phyloP scores from a whole-genome alignment of 2,797 vertebrate species.

The Epinephelus coioides region DNA sequence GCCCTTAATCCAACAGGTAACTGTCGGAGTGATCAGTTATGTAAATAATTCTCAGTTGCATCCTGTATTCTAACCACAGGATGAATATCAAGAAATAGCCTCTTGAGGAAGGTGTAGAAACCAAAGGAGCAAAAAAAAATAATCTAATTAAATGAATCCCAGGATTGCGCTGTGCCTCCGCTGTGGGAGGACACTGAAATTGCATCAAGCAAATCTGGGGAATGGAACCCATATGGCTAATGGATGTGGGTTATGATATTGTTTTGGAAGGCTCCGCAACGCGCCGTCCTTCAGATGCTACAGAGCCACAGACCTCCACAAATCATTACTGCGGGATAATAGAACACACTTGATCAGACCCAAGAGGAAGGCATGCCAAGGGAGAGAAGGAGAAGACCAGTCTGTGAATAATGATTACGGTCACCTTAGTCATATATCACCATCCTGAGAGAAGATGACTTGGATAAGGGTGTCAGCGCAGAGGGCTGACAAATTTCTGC shows the following conservation, averaged over 20 bases:
- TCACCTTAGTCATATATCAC: conserved; percentile 83
- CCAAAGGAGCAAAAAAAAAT: conserved; percentile 9
- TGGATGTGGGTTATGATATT: conserved; percentile 74
- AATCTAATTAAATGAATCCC: conserved; percentile 57
- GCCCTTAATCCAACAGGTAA: neutral
- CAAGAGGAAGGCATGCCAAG: conserved; percentile 56
- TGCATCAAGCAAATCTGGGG: conserved; percentile 73
- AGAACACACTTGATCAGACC: conserved; percentile 70
- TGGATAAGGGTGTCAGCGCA: conserved; percentile 69
- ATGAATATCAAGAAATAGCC: conserved; percentile 12
- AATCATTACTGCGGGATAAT: conserved; percentile 73
- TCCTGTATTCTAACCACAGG: neutral
- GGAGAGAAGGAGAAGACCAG: conserved; percentile 33
- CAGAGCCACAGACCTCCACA: conserved; percentile 63
- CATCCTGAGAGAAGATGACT: conserved; percentile 69
- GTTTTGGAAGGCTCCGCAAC: conserved; percentile 70
- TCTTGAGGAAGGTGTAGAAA: conserved; percentile 23
- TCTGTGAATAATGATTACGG: conserved; percentile 77
- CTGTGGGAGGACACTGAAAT: conserved; percentile 50
- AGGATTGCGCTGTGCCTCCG: neutral
- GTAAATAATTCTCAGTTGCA: neutral
- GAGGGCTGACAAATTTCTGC: conserved; percentile 76
- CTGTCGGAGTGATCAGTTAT: too few relatives aligned
- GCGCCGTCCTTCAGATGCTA: conserved; percentile 67
- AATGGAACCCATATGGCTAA: conserved; percentile 76